Conservation (phyloP, 92 coral and sea anemone genomes). For the Palythoa grandiflora region DNA sequence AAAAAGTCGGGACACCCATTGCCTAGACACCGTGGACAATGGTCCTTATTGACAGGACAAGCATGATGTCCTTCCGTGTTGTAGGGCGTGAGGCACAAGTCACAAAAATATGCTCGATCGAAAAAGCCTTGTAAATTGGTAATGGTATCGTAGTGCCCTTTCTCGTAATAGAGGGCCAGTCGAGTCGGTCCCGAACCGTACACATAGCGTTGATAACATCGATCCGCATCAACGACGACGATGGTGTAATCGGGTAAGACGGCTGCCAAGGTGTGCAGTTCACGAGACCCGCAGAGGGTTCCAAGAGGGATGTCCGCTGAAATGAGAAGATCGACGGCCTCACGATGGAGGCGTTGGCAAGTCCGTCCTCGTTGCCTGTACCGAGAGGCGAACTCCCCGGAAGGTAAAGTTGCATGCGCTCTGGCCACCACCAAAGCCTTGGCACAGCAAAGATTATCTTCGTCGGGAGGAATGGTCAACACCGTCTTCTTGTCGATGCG, state of each 20-base stretch:
- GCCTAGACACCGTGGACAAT: too few relatives aligned
- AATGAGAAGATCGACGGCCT: not conserved
- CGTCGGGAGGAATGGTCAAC: slow-evolving; percentile 1
- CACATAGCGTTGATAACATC: not conserved
- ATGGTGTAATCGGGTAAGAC: not conserved
- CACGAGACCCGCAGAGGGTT: not conserved
- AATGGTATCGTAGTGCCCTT: not conserved
- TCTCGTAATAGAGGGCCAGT: not conserved
- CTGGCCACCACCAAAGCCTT: slow-evolving; percentile 18
- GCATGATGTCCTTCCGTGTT: not conserved
- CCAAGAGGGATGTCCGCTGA: not conserved
- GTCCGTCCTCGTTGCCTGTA: not conserved
- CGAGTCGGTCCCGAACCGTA: not conserved
- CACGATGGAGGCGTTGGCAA: not conserved
- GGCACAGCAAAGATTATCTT: slow-evolving; percentile 1
- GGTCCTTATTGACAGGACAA: too few relatives aligned
- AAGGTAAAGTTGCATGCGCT: slow-evolving; percentile 6
- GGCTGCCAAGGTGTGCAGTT: not conserved
- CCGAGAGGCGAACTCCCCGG: not conserved
- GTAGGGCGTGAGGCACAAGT: not conserved
- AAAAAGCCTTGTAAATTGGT: not conserved
- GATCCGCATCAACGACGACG: not conserved
- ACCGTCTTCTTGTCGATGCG: not conserved
- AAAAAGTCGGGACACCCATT: too few relatives aligned
- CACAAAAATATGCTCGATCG: not conserved